Evolutionary conservation across 2,888 invertebrate species (phyloP), one percentile per base, ranked within the genome.

Genomic region (Gymnoscelis rufifasciata): DNA sequence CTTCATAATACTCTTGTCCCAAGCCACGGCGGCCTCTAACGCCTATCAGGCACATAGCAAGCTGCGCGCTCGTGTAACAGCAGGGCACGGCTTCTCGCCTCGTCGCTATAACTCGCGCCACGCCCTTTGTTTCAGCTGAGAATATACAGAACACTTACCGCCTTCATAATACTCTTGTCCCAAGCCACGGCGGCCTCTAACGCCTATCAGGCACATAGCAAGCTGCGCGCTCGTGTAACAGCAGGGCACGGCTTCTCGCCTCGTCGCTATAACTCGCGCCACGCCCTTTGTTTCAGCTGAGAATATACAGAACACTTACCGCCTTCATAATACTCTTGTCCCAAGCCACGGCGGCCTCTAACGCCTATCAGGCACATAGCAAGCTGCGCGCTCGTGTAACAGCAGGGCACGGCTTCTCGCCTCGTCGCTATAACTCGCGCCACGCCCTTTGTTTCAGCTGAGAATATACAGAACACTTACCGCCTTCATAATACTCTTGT

Each of bases 1-100:
- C 91, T 98, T 97, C 98, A 98, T 98, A 72, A 97, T 96, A 88
- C 97, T 97, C 89, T 98, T 97, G 87, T 99, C 98, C 99, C 99
- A 99, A 28, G 98, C 97, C 64, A 98, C 96, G 73, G 94, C 95
- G 1, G 94, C 93, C 74, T 98, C 97, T 57, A 99, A 88, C 64
- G 96, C 94, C 68, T 96, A 94, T n/a, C 47, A 97, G 90, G 62
- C 66, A 2, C 74, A 72, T 72, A 13, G 96, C 95, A 13, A 98
- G 88, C 19, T 98, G 98, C 0, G 97, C 95, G 0, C 97, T 93
- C 0, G 96, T 97, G 64, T 92, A 92, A 33, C 96, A 94, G 39
- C 94, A 92, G 0, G 92, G 87, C 0, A 98, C 94, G 0, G 96
- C 97, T 60, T 95, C 95, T 0, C 98, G 92, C 99, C 99, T 99